phyloP scores from a whole-genome alignment of 2,113 vertebrate genomes.

The Syngnathus typhle region DNA sequence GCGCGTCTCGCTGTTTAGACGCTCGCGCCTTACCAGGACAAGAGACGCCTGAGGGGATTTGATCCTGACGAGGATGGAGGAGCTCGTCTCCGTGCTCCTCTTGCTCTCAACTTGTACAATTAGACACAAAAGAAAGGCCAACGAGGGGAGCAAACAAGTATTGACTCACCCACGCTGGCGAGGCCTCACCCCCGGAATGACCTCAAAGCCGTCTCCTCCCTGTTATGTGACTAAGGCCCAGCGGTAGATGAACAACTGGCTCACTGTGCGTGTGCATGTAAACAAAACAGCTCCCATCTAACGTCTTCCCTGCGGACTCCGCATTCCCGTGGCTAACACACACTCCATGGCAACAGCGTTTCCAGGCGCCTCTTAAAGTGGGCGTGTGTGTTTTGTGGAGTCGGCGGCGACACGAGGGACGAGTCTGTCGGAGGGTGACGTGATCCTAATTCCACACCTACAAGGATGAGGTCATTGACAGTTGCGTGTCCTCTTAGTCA shows the following conservation, averaged over 20 bases:
- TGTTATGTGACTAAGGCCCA: slow-evolving; percentile 30
- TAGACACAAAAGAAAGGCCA: background rate
- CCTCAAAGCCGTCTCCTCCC: slow-evolving; percentile 32
- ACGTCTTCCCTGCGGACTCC: slow-evolving; percentile 1
- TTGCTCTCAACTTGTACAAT: background rate
- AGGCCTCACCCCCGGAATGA: slow-evolving; percentile 5
- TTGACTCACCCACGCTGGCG: background rate
- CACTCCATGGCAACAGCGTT: slow-evolving; percentile 41
- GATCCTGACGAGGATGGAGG: background rate
- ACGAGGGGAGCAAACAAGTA: background rate
- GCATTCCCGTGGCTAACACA: background rate
- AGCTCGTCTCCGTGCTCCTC: background rate
- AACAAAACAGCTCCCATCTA: background rate
- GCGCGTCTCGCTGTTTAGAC: background rate
- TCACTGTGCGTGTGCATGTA: background rate
- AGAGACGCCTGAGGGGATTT: background rate
- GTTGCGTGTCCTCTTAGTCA: slow-evolving; percentile 12
- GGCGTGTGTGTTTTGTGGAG: background rate
- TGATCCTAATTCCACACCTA: slow-evolving; percentile 17
- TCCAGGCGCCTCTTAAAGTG: slow-evolving; percentile 17
- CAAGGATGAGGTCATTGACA: background rate
- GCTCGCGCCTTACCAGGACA: background rate
- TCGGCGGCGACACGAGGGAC: slow-evolving; percentile 15
- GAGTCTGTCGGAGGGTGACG: slow-evolving; percentile 22
- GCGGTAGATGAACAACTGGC: slow-evolving; percentile 11